Base-by-base conservation (phyloP, 2,888 invertebrate genomes). In the Colletes collaris region DNA sequence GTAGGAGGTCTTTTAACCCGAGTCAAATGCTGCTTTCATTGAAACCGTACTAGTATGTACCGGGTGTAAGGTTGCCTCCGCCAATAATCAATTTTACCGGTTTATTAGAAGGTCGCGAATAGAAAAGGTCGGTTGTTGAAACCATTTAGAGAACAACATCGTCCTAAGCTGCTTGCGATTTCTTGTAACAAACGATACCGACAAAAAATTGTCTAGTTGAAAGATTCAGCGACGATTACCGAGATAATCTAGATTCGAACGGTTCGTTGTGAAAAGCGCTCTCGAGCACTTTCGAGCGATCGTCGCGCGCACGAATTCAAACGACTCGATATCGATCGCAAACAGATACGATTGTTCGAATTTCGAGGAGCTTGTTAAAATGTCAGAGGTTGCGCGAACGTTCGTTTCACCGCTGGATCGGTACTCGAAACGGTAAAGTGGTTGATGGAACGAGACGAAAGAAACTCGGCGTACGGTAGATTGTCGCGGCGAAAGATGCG, bases 1-100 rank as follows among this genome's bases (percentile, higher is more conserved):
- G 84, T 81, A 85, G 71, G 83, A 84, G 88, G 85, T 89, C 90
- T 89, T 90, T 90, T 89, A 89, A 87, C 88, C 84, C 84, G 81
- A 69, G 81, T 88, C 87, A 86, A 90, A 89, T 87, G 89, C 87
- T 66, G 75, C 69, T 85, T 77, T 81, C 83, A 80, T 85, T 83
- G 81, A 83, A 83, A 81, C 76, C 74, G 73, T 82, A 19, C 64
- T 56, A 49, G 70, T 75, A 70, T 72, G 76, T 75, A 52, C 76
- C 71, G 53, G 55, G 55, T 56, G 71, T 37, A 49, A 64, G 65
- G 70, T 79, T 67, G 56, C 55, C 56, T 72, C 62, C 27, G 27
- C 27, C 79, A 60, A 86, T 85, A 82, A 85, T 83, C 85, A 79
- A 81, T 78, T 73, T 59, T 40, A 59, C 75, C 53, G 68, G 65